Percentiles rank a stretch among this genome's conserved stretches.
These are phyloP conservation scores for Whitmania pigra DNA, from an alignment of 1,140 invertebrate genomes.

Conservation along the genomic window DNA sequence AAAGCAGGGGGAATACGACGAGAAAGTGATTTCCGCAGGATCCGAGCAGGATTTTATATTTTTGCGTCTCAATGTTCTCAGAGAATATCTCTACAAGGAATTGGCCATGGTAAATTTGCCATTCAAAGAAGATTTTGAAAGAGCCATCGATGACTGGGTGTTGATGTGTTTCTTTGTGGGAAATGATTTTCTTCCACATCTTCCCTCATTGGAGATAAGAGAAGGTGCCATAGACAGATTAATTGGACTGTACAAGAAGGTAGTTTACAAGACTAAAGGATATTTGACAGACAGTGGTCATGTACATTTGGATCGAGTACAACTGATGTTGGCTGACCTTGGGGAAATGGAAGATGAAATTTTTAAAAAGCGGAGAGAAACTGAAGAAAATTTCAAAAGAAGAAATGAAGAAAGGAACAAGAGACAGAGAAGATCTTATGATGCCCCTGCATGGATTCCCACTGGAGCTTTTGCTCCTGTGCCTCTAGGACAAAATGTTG, in stretches of 20 bases:
- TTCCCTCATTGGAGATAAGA: slow-evolving; percentile 93
- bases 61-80: slow-evolving; percentile 66
- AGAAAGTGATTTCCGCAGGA: slow-evolving; percentile 27
- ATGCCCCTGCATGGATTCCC: slow-evolving; percentile 53
- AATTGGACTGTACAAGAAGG: slow-evolving; percentile 83
- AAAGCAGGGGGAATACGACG: slow-evolving; percentile 34
- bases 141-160: slow-evolving; percentile 82
- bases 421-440: slow-evolving; percentile 35
- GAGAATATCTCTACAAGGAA: slow-evolving; percentile 87
- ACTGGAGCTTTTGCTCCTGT: slow-evolving; percentile 61
- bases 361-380: slow-evolving; percentile 73
- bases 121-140: slow-evolving; percentile 56
- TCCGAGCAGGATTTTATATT: slow-evolving; percentile 44
- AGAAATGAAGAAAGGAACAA: slow-evolving; percentile 56
- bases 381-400: slow-evolving; percentile 50
- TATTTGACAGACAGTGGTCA: slow-evolving; percentile 88
- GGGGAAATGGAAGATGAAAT: slow-evolving; percentile 94
- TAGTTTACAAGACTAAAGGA: slow-evolving; percentile 83
- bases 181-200: slow-evolving; percentile 96
- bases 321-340: slow-evolving; percentile 79
- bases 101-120: slow-evolving; percentile 76
- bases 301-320: slow-evolving; percentile 78
- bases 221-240: slow-evolving; percentile 93
- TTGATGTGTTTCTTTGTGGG: slow-evolving; percentile 99
- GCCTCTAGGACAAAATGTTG: slow-evolving; percentile 27